phyloP scores from a whole-genome alignment of 2,113 vertebrate genomes.

The Proteles cristata region DNA sequence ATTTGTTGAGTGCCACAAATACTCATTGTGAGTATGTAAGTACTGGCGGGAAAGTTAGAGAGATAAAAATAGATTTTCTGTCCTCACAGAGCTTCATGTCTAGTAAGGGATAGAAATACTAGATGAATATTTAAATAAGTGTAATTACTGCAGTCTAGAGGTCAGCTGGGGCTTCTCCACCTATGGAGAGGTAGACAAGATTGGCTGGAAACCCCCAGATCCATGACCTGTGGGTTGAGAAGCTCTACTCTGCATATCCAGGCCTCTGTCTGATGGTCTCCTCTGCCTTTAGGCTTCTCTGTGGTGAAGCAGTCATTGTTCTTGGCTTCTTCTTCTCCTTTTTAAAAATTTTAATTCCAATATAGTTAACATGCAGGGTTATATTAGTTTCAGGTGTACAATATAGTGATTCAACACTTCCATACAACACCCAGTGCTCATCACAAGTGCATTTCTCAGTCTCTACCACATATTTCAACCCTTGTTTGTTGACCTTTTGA shows the following conservation, averaged over 20 bases:
- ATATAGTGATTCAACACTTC: neutral
- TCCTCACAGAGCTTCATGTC: neutral
- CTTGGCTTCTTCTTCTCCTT: neutral
- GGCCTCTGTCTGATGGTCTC: neutral
- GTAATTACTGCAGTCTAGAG: neutral
- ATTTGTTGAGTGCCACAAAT: neutral
- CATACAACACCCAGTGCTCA: neutral
- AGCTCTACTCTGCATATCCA: neutral
- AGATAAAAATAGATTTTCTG: slow-evolving; percentile 10
- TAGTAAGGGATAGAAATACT: neutral
- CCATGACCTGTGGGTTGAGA: neutral
- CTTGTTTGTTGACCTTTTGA: neutral
- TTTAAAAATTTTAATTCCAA: neutral
- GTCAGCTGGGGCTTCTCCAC: neutral
- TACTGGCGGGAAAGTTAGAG: neutral
- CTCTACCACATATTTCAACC: neutral
- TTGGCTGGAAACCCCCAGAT: neutral
- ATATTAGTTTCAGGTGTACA: neutral
- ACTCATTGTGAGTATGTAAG: neutral
- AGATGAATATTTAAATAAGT: neutral
- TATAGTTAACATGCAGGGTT: neutral
- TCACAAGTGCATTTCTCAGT: neutral
- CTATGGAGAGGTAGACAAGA: neutral
- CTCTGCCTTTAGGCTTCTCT: neutral
- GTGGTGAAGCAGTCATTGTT: neutral